Evolutionary conservation across 2,113 vertebrate species (phyloP).

Genomic region (Alethe diademata): DNA sequence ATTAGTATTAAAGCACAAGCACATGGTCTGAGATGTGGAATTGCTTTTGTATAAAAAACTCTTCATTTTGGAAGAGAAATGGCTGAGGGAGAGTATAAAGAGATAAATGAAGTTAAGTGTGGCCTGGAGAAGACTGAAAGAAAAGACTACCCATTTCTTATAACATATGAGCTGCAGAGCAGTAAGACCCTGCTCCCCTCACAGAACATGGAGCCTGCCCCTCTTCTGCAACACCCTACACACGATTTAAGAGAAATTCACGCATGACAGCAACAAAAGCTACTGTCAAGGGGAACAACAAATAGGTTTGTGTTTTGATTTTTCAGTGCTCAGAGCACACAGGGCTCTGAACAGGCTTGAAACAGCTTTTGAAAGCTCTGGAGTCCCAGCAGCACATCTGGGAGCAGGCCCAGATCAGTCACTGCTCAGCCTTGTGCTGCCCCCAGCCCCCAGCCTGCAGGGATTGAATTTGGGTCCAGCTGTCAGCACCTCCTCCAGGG

Average conservation of each 20-base stretch:
- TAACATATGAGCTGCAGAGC: not conserved
- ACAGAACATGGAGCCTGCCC: not conserved
- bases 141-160: not conserved
- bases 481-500: slow-evolving; percentile 11
- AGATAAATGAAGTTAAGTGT: not conserved
- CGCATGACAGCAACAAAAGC: not conserved
- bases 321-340: not conserved
- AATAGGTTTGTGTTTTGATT: not conserved
- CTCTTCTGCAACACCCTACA: not conserved
- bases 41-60: not conserved
- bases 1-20: not conserved
- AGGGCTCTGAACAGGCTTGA: not conserved
- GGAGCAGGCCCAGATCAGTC: not conserved
- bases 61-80: not conserved
- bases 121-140: not conserved
- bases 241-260: not conserved
- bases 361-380: not conserved
- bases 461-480: not conserved
- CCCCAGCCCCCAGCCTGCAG: not conserved
- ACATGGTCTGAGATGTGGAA: not conserved
- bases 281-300: not conserved
- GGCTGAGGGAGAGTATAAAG: not conserved
- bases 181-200: not conserved
- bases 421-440: not conserved
- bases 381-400: not conserved